Conservation (phyloP, 2,797 vertebrate genomes). For the Acrossocheilus fasciatus region DNA sequence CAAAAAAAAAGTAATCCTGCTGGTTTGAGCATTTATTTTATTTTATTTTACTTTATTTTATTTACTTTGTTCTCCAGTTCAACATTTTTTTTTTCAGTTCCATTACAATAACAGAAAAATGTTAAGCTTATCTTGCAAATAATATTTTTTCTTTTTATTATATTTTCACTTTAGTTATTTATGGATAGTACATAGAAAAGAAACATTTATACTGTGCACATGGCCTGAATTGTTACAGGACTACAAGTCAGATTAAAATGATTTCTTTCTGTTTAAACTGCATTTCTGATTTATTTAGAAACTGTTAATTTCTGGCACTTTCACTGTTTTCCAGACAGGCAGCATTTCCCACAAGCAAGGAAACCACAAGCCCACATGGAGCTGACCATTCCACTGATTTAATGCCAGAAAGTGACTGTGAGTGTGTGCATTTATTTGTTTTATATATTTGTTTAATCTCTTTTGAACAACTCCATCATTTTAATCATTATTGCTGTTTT, state of each 20-base stretch:
- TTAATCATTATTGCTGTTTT: neutral
- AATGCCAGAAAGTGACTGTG: neutral
- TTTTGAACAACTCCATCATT: neutral
- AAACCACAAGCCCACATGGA: neutral
- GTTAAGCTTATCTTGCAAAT: neutral
- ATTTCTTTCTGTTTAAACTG: neutral
- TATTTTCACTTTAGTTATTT: neutral
- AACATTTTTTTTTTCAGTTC: too few relatives aligned
- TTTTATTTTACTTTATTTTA: neutral
- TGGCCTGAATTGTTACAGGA: neutral
- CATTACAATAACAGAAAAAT: neutral
- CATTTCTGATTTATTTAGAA: slow-evolving; percentile 1
- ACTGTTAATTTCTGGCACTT: neutral
- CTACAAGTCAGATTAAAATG: neutral
- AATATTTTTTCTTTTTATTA: neutral
- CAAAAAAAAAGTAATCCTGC: neutral
- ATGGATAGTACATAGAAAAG: slow-evolving; percentile 4
- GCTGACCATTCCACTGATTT: neutral
- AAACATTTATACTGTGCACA: neutral
- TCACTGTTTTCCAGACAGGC: neutral
- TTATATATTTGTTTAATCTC: neutral
- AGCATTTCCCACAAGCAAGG: neutral
- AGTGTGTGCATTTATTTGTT: neutral
- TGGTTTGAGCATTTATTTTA: neutral
- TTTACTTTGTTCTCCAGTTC: neutral